Percentiles rank a stretch among this genome's conserved stretches.
Conservation (phyloP, 2,797 vertebrate genomes). For the Cynodonichthys magdalenae region DNA sequence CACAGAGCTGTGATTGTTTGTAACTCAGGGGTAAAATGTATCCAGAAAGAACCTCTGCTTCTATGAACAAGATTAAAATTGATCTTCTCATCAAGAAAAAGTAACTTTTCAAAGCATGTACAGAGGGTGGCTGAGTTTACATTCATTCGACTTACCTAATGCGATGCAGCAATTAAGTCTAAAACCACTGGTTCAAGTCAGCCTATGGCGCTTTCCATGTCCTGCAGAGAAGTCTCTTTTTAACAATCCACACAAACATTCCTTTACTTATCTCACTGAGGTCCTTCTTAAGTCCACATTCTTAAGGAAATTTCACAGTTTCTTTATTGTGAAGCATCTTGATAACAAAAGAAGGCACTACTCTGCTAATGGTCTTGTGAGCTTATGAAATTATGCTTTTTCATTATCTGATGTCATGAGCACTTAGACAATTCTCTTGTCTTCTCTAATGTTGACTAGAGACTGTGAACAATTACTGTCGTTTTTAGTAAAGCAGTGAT, state of each 20-base stretch:
- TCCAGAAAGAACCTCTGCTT: no score
- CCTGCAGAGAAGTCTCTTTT: background rate
- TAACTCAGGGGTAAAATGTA: no score
- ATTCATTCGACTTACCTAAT: background rate
- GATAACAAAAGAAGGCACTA: background rate
- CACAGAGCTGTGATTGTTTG: no score
- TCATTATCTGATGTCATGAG: background rate
- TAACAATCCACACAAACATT: background rate
- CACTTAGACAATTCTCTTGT: background rate
- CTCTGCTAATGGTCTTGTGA: background rate
- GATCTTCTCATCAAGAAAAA: no score
- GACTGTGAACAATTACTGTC: background rate
- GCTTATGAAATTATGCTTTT: background rate
- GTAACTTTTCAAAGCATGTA: no score
- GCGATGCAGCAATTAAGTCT: background rate
- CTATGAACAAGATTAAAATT: no score
- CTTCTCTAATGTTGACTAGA: background rate
- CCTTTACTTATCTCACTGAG: background rate
- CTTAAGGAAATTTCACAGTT: conserved; percentile 2
- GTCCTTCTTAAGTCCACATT: background rate
- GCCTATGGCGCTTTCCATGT: background rate
- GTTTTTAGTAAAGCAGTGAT: background rate
- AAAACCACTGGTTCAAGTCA: conserved; percentile 6
- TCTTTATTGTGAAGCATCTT: background rate
- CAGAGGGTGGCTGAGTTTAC: no score